A percentile compares a stretch with the other conserved stretches of the same genome.
These are phyloP conservation scores for Ivindomyrus marchei DNA, from an alignment of 2,113 vertebrate genomes.

Conservation along the genomic window DNA sequence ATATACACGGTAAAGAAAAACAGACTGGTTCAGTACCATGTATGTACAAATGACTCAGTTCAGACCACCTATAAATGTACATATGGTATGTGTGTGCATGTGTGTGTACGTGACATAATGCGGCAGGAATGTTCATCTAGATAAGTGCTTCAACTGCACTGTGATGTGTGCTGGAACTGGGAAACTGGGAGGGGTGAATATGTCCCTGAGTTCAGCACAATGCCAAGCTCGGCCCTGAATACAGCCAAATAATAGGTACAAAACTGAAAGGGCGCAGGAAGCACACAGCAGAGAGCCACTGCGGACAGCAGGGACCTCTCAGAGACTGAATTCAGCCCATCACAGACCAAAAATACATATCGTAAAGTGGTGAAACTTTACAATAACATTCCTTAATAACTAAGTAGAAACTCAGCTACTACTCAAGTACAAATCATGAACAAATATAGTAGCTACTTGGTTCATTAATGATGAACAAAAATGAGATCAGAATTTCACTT, in stretches of 20 bases:
- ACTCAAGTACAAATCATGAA: neutral
- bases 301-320: neutral
- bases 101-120: slow-evolving; percentile 24
- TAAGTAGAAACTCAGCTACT: neutral
- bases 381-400: neutral
- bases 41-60: slow-evolving; percentile 40
- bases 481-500: neutral
- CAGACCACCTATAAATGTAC: slow-evolving; percentile 27
- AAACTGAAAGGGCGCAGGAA: neutral
- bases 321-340: neutral
- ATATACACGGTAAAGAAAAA: slow-evolving; percentile 40
- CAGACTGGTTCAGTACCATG: slow-evolving; percentile 35
- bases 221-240: neutral
- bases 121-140: slow-evolving; percentile 44
- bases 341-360: neutral
- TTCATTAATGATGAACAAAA: neutral
- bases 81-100: slow-evolving; percentile 21
- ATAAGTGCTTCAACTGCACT: slow-evolving; percentile 32
- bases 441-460: neutral
- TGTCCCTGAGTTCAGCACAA: neutral
- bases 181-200: neutral
- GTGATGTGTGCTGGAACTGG: slow-evolving; percentile 5
- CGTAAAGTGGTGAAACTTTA: neutral
- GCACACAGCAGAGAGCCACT: neutral
- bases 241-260: neutral